Evolutionary conservation across 2,888 invertebrate genomes (phyloP).

Genomic region (Acleris sparsana): DNA sequence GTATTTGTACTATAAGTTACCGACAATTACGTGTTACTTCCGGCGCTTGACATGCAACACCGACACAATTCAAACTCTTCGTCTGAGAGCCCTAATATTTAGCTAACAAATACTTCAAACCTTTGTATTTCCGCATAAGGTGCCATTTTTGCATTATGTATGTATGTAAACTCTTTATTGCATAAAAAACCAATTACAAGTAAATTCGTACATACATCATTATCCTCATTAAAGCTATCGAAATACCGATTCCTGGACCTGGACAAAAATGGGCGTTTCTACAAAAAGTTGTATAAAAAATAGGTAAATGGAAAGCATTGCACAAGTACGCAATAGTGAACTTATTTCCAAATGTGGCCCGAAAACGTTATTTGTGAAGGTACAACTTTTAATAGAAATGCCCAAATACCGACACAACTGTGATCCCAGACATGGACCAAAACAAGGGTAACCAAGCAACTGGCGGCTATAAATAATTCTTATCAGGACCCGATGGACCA

Average conservation of each 20-base stretch:
- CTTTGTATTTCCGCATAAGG: conserved; percentile 2
- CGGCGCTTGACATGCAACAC: conserved; percentile 54
- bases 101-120: neutral
- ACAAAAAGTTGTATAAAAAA: neutral
- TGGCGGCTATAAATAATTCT: conserved; percentile 70
- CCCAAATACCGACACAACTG: conserved; percentile 7
- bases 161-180: too few species aligned
- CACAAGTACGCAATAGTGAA: too few species aligned
- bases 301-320: too few species aligned
- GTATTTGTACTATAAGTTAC: conserved; percentile 75
- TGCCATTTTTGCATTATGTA: neutral
- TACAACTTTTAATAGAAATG: too few species aligned
- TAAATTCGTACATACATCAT: too few species aligned
- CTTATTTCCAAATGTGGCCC: too few species aligned
- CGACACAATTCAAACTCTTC: conserved; percentile 46
- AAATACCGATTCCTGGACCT: too few species aligned
- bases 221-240: too few species aligned
- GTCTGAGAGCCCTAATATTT: conserved; percentile 4
- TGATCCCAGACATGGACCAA: conserved; percentile 43
- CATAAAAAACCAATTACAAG: too few species aligned
- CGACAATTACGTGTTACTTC: conserved; percentile 72
- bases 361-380: too few species aligned
- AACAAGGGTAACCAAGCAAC: conserved; percentile 49
- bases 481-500: conserved; percentile 61
- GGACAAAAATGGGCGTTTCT: neutral